Evolutionary conservation across 2,888 invertebrate genomes (phyloP), one percentile per base, ranked within the genome.

Genomic region (Ochropleura plecta): DNA sequence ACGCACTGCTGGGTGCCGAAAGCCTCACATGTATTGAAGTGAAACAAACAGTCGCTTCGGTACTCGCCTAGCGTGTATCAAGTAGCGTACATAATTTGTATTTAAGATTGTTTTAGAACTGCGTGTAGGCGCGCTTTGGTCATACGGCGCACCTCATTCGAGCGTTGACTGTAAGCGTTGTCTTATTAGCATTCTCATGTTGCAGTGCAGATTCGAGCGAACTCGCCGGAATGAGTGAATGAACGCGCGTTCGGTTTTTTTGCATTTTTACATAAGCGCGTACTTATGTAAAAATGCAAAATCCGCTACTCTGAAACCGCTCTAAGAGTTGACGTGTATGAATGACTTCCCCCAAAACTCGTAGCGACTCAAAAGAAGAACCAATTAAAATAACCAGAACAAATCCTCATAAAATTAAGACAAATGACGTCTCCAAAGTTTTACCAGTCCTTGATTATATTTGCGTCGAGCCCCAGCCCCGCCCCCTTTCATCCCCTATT

Each of bases 401-500:
- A 59, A 59, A 16, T 59, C 59, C 20, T 62, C 14, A 20, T 44
- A 44, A 44, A 62, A 48, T 40, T 44, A 48, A 16, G 7, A 10
- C 7, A 55, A 57, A 53, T 48, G 42, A 20, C 86, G 55, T 84
- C 93, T 94, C 93, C 80, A 89, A 64, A 55, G 81, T 73, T 84
- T 69, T 82, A 82, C 66, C 88, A 89, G 92, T 94, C 92, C 95
- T 93, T 96, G 96, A 96, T 96, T 95, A 95, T 95, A 96, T 96
- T 96, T 96, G 95, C 95, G 92, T 93, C 90, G 94, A 95, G 94
- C 93, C 93, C 91, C 93, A 93, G 93, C 92, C 95, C 95, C 96
- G 96, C 96, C 96, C 73, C 92, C 91, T 92, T 93, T 93, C 96
- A 96, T 95, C 94, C 96, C 96, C 96, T 94, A 95, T 96, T 96